A percentile compares a stretch with the other conserved stretches of the same genome.
Evolutionary conservation across 2,113 vertebrate species (phyloP).

Genomic region (Neofelis nebulosa): DNA sequence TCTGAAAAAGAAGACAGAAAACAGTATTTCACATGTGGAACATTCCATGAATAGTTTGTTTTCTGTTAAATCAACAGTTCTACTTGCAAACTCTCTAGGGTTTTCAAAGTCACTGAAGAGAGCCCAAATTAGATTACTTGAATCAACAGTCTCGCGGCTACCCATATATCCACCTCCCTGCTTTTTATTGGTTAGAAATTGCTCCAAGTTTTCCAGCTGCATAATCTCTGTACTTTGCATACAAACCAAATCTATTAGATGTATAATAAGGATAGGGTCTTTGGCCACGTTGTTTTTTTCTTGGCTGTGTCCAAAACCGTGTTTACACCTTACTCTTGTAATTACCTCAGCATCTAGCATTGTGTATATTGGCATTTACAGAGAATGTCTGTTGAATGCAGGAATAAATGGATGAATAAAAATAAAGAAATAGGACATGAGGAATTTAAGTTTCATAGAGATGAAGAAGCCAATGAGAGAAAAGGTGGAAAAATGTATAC

Average conservation of each 20-base stretch:
- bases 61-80: constrained; percentile 62
- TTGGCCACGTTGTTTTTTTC: background rate
- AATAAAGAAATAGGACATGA: background rate
- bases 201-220: background rate
- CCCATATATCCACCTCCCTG: background rate
- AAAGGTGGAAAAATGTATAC: background rate
- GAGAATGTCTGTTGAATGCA: background rate
- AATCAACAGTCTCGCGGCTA: constrained; percentile 6
- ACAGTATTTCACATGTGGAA: constrained; percentile 3
- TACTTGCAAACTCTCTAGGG: constrained; percentile 15
- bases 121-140: constrained; percentile 43
- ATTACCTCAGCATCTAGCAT: background rate
- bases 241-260: background rate
- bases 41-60: constrained; percentile 35
- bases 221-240: background rate
- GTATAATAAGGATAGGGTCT: background rate
- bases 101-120: constrained; percentile 48
- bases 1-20: constrained; percentile 28
- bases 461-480: background rate
- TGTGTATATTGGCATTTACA: background rate
- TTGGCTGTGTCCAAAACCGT: background rate
- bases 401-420: background rate
- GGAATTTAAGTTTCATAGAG: background rate
- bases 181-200: background rate
- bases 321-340: background rate